Base-by-base conservation (phyloP, 2,797 vertebrate genomes). In the Coracias cyanogaster region DNA sequence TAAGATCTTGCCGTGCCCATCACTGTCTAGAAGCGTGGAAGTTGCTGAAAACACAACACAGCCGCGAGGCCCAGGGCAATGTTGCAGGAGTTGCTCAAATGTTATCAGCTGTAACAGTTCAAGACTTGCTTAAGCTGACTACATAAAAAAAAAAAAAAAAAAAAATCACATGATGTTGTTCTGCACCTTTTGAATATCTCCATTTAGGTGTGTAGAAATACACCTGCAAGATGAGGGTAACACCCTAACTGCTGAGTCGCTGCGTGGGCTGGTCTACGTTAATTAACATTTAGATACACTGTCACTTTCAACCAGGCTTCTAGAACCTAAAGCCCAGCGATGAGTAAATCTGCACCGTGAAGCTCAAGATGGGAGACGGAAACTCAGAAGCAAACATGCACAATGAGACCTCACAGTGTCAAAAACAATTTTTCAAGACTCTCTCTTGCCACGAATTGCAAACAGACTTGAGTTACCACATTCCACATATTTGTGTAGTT, bases 101-200 rank as follows among this genome's bases (percentile, higher is more conserved):
- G 17, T 72, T 77, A 91, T 80, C 60, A 45, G 39, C 35, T 65
- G 0, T 19, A 91, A 81, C 87, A 93, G 49, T 22, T 91, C 11
- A 3, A 89, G 76, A 88, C 89, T 90, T 94, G 91, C 81, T 91
- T 58, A 76, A 67, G 46, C 7, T 84, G 69, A 86, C 88, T 72
- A 71, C 22, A 77, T 22, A 33, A 3, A 51, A 91, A 66, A 82
- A 84, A 37, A 39, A 45, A 45, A 46, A 41, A 51, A 31, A 19
- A 51, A 25, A 46, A 55, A 28, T 9, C 5, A 57, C 46, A 46
- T 28, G 1, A 39, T 35, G 35, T 81, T 69, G 71, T 58, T 86
- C 74, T 81, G 57, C 58, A 67, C 25, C 43, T 54, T 83, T 71
- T 90, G 65, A 92, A 88, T 62, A 61, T 83, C 89, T 96, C 79